These are phyloP conservation scores for Ophthalmolycus amberensis DNA, from an alignment of 2,113 vertebrate genomes.

Conservation along the genomic window DNA sequence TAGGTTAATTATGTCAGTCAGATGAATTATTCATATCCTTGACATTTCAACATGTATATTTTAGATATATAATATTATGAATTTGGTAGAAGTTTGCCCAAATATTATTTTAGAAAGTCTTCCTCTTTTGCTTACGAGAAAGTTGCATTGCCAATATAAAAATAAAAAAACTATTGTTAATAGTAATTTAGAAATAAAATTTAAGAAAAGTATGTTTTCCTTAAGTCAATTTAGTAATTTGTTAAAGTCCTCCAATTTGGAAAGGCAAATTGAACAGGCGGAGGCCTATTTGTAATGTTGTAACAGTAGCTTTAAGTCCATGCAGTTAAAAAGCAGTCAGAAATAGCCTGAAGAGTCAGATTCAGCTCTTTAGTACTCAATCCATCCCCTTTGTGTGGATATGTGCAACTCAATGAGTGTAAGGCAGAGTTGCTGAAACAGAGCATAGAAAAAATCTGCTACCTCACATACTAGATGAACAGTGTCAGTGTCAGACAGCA, in stretches of 20 bases:
- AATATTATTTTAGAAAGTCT: not conserved
- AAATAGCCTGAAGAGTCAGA: not conserved
- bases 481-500: slow-evolving; percentile 28
- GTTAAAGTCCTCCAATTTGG: not conserved
- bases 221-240: not conserved
- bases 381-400: not conserved
- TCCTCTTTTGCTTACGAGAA: not conserved
- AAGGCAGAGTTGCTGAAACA: slow-evolving; percentile 15
- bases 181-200: not conserved
- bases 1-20: not conserved
- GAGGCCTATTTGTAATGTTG: not conserved
- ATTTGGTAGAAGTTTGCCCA: not conserved
- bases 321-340: not conserved
- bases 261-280: not conserved
- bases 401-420: slow-evolving; percentile 12
- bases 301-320: not conserved
- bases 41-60: slow-evolving; percentile 10
- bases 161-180: not conserved
- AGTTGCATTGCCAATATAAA: not conserved
- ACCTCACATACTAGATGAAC: not conserved
- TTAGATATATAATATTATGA: not conserved
- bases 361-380: not conserved
- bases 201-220: not conserved
- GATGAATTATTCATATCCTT: slow-evolving; percentile 6
- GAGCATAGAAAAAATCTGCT: slow-evolving; percentile 4